Evolutionary conservation across 1,140 invertebrate species (phyloP).

Genomic region (Arctopsyche grandis): DNA sequence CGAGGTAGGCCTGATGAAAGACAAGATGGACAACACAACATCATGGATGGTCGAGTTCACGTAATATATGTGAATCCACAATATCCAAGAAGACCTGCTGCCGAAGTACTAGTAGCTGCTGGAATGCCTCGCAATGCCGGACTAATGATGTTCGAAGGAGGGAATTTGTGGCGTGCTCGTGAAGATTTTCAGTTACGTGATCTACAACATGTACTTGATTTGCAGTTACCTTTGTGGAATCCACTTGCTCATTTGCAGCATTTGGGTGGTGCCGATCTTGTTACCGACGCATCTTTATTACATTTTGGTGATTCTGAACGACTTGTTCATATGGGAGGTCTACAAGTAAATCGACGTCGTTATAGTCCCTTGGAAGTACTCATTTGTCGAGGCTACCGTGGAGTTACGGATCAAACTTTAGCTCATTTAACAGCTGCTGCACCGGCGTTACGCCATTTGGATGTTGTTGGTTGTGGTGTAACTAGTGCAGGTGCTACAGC

Average conservation of each 20-base stretch:
- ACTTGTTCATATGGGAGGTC: conserved; percentile 41
- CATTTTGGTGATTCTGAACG: conserved; percentile 57
- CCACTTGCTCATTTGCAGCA: conserved; percentile 19
- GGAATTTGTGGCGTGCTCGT: neutral
- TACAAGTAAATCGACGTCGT: conserved; percentile 16
- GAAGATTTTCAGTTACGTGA: conserved; percentile 22
- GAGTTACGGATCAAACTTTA: conserved; percentile 73
- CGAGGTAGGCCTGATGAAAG: neutral
- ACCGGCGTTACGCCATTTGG: conserved; percentile 68
- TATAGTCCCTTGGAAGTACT: conserved; percentile 55
- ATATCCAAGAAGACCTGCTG: conserved; percentile 29
- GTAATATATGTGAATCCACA: conserved; percentile 34
- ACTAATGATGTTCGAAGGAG: conserved; percentile 17
- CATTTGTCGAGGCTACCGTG: conserved; percentile 69
- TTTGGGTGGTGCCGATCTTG: conserved; percentile 31
- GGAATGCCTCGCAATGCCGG: conserved; percentile 21
- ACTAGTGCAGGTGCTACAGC: conserved; percentile 67
- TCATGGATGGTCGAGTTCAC: conserved; percentile 38
- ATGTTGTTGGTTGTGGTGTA: conserved; percentile 71
- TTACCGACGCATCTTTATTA: conserved; percentile 54
- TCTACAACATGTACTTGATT: conserved; percentile 18
- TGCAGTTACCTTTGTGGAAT: conserved; percentile 63
- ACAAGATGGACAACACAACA: conserved; percentile 4
- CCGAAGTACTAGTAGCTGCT: conserved; percentile 26
- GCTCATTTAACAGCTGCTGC: conserved; percentile 70